Evolutionary conservation across 2,888 invertebrate species (phyloP).

Genomic region (Caenorhabditis sp.): DNA sequence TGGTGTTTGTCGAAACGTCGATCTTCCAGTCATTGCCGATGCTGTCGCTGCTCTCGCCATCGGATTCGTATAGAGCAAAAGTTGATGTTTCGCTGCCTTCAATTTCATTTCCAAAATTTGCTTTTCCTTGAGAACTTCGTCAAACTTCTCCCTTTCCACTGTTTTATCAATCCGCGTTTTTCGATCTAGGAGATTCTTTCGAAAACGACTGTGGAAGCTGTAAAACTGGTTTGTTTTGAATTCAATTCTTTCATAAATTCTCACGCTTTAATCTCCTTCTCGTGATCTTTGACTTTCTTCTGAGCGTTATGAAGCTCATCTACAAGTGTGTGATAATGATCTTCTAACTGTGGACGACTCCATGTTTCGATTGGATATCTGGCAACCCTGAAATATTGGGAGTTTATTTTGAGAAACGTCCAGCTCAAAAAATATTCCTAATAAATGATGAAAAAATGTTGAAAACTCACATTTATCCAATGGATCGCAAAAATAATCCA

Average conservation of each 20-base stretch:
- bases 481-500: neutral
- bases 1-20: slow-evolving; percentile 35
- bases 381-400: slow-evolving; percentile 2
- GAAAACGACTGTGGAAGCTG: slow-evolving; percentile 52
- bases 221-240: slow-evolving; percentile 9
- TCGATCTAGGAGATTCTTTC: slow-evolving; percentile 38
- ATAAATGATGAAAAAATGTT: no score
- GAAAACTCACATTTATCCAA: neutral
- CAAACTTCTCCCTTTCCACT: slow-evolving; percentile 44
- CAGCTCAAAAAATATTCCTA: no score
- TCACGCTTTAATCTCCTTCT: slow-evolving; percentile 58
- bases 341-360: slow-evolving; percentile 65
- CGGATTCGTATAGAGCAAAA: slow-evolving; percentile 63
- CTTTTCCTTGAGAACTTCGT: slow-evolving; percentile 43
- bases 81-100: slow-evolving; percentile 63
- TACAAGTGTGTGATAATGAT: slow-evolving; percentile 56
- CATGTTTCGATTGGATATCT: slow-evolving; percentile 65
- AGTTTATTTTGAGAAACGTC: no score
- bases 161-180: slow-evolving; percentile 29
- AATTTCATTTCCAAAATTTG: slow-evolving; percentile 50
- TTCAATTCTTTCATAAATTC: neutral
- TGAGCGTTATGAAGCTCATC: slow-evolving; percentile 42
- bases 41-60: slow-evolving; percentile 52
- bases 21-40: slow-evolving; percentile 51
- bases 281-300: slow-evolving; percentile 54